A percentile compares a stretch with the other conserved stretches of the same genome.
phyloP scores from a whole-genome alignment of 2,113 vertebrate genomes.

The Nesoenas mayeri region DNA sequence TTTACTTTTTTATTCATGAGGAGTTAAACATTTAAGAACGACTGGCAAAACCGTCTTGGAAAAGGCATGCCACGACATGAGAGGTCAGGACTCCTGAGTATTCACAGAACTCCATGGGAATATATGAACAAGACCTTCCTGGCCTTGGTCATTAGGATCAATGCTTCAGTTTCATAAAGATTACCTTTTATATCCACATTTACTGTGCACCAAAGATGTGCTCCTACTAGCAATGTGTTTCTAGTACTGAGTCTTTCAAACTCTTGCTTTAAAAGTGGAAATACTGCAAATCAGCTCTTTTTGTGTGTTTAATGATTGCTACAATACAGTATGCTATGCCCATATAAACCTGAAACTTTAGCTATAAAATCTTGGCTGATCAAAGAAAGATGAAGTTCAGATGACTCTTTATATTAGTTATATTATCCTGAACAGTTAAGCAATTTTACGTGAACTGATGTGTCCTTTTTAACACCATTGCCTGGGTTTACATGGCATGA shows the following conservation, averaged over 20 bases:
- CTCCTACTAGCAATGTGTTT: background rate
- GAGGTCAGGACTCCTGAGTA: background rate
- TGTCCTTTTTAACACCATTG: background rate
- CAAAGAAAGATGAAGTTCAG: background rate
- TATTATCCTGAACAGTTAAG: background rate
- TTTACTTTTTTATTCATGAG: background rate
- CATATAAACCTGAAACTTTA: background rate
- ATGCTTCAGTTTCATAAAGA: background rate
- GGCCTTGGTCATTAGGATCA: background rate
- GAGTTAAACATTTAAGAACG: background rate
- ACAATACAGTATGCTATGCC: background rate
- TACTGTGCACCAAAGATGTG: background rate
- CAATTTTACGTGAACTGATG: fast-evolving
- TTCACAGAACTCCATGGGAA: background rate
- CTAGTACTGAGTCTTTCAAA: background rate
- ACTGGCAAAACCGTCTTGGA: background rate
- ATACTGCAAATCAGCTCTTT: background rate
- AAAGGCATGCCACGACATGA: background rate
- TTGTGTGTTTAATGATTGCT: background rate
- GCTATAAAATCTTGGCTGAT: background rate
- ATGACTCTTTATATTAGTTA: background rate
- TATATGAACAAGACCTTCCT: background rate
- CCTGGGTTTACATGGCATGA: background rate
- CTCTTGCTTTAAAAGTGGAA: background rate
- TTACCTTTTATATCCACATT: background rate